Evolutionary conservation across 2,888 invertebrate species (phyloP).

Genomic region (Drosophila neotestacea): DNA sequence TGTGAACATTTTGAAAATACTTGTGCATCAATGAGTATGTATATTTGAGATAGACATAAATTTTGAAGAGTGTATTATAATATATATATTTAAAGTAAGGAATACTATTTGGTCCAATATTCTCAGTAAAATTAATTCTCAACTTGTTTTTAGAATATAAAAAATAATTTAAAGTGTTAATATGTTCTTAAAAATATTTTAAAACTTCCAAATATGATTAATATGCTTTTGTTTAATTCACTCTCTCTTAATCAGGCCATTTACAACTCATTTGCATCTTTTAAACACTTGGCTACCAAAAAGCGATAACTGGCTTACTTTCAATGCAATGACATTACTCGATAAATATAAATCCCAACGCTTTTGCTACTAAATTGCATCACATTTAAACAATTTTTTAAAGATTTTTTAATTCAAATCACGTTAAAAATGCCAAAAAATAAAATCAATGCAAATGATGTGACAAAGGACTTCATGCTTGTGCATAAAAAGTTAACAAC

Average conservation of each 20-base stretch:
- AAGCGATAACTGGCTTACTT: not conserved
- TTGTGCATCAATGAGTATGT: not conserved
- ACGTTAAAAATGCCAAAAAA: not conserved
- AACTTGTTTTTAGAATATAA: no score
- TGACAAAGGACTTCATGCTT: conserved; percentile 9
- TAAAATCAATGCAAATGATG: conserved; percentile 11
- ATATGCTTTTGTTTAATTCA: no score
- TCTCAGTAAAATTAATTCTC: no score
- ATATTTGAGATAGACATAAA: not conserved
- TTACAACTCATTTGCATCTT: not conserved
- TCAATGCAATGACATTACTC: conserved; percentile 4
- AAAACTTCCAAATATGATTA: no score
- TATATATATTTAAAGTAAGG: no score
- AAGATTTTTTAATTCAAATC: conserved; percentile 27
- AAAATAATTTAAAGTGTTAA: no score
- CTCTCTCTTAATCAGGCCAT: no score
- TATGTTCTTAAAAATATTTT: no score
- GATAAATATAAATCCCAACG: not conserved
- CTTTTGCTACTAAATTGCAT: not conserved
- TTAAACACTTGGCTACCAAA: not conserved
- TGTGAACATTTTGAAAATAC: conserved; percentile 5
- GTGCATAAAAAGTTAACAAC: not conserved
- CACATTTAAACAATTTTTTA: not conserved
- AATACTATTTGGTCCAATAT: no score
- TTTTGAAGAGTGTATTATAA: no score